Base-by-base conservation (phyloP, 2,113 vertebrate species). In the Oceanites oceanicus region DNA sequence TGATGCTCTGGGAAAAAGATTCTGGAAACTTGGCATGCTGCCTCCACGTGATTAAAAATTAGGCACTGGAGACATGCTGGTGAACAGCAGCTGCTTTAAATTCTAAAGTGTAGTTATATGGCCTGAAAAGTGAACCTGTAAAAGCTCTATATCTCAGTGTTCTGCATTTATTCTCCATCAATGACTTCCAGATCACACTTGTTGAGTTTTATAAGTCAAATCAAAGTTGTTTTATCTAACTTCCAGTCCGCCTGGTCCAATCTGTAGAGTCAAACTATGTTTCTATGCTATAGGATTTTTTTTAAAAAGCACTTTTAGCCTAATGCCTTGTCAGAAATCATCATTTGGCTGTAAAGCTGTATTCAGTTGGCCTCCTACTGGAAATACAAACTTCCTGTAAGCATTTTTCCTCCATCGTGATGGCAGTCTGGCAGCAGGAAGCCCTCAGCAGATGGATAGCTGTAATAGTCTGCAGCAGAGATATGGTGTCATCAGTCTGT, bases 131-230 rank as follows among this genome's bases (percentile, higher is more conserved):
- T 21, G 77, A 88, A 80, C 90, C 72, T 70, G 77, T 97, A 82
- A 94, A 96, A 93, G 77, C 80, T 67, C 85, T 96, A 9, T 84
- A 27, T 90, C 81, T 81, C 62, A 72, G 74, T 29, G 71, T 73
- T 94, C 75, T 90, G 74, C 85, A 92, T 93, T 94, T 93, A 96
- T 96, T 92, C 83, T 77, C 86, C 78, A 88, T 68, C 93, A 87
- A 93, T 92, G 81, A 95, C 75, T 96, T 97, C 94, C 96, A 97
- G 95, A 97, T 96, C 91, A 45, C 40, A 84, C 94, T 94, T 82
- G 63, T 44, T 94, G 90, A 94, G 55, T 92, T 96, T 96, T 95
- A 88, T 62, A 94, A 79, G 68, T 91, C 58, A 50, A 89, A 95
- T 94, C 86, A 71, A 95, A 70, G 79, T 86, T 86, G 72, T 85